Evolutionary conservation across 2,113 vertebrate genomes (phyloP).

Genomic region (Ascaphus truei): DNA sequence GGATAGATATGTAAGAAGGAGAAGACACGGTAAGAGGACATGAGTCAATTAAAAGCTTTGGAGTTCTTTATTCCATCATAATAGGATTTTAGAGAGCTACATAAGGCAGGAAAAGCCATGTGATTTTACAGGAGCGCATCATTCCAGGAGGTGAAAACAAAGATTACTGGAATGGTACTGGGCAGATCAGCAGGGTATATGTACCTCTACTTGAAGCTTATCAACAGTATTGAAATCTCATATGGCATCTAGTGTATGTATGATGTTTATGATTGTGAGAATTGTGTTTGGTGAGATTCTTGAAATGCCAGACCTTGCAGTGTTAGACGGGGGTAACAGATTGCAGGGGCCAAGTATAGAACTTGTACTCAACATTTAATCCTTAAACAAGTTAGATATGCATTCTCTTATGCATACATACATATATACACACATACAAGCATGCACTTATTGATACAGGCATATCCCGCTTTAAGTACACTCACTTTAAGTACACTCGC

Average conservation of each 20-base stretch:
- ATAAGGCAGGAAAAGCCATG: neutral
- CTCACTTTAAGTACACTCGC: too few relatives aligned
- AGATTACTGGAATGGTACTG: too few relatives aligned
- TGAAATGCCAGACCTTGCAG: neutral
- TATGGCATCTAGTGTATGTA: neutral
- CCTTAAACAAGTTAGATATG: too few relatives aligned
- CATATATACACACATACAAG: too few relatives aligned
- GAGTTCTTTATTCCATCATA: neutral
- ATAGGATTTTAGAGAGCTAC: neutral
- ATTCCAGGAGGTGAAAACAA: neutral
- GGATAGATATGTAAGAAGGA: neutral
- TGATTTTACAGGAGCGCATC: neutral
- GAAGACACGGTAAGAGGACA: neutral
- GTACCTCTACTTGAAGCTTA: too few relatives aligned
- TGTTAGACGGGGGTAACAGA: too few relatives aligned
- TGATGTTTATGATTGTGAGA: neutral
- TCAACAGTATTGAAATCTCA: neutral
- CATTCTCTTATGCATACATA: too few relatives aligned
- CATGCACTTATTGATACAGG: too few relatives aligned
- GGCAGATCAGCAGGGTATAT: neutral
- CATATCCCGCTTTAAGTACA: too few relatives aligned
- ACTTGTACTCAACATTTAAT: too few relatives aligned
- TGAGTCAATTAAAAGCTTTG: neutral
- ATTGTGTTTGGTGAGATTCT: neutral
- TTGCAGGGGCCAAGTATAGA: too few relatives aligned